Evolutionary conservation across 2,113 vertebrate species (phyloP), one percentile per base, ranked within the genome.

Genomic region (Meles meles): DNA sequence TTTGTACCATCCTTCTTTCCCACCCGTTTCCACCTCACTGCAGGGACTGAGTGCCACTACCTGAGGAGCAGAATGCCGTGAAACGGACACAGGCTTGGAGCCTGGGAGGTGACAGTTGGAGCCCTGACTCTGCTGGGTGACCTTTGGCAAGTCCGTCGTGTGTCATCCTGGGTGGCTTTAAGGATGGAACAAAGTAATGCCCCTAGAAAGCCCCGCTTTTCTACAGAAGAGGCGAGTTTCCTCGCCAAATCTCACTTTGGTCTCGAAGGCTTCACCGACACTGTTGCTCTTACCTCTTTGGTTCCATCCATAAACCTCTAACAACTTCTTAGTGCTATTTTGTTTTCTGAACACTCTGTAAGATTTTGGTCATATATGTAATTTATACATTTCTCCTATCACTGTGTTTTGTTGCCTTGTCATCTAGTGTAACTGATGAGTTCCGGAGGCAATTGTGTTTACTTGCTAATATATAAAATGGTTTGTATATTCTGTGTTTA

Each of bases 1-100:
- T 1, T 2, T 34, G 47, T 5, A 5, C 14, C 37, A 7, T 31
- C 5, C 7, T 21, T 52, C 39, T 31, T 74, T 65, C 80, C 55
- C 63, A 27, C 55, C 1, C 9, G n/a, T 47, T 72, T 65, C 79
- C 29, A 23, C 23, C 34, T 29, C 6, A 20, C 29, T 23, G 29
- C 79, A 17, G 39, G 47, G 18, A 9, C 12, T 1, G 21, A 27
- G 4, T 4, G 81, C 6, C 69, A 17, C 8, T 69, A 21, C 37
- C 17, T 1, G 3, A 6, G 18, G 42, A 81, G 8, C 4, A 13
- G 44, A 74, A 7, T 7, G 0, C 29, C 4, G 0, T 57, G 31
- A 15, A 15, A 23, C 74, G 0, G 0, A 20, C 13, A 5, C 6
- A 12, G 42, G 27, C 31, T 37, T 31, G 10, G 57, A 34, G 37